phyloP scores from a whole-genome alignment of 2,797 vertebrate species.

The Anomalospiza imberbis region DNA sequence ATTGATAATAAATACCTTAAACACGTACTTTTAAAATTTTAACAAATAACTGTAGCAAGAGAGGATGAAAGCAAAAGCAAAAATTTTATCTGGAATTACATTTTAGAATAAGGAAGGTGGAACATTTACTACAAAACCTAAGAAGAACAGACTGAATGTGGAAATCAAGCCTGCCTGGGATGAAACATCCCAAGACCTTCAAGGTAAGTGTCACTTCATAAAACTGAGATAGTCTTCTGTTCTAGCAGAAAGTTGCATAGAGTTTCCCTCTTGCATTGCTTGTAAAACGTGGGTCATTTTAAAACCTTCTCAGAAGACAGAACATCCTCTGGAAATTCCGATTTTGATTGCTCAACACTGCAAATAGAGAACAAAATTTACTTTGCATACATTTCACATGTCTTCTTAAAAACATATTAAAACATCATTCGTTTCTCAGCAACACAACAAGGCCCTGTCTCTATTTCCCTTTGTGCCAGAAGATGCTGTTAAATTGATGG shows the following conservation, averaged over 20 bases:
- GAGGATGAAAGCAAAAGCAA: not conserved
- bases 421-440: not conserved
- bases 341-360: not conserved
- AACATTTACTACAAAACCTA: slow-evolving; percentile 12
- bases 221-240: not conserved
- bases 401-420: not conserved
- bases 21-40: not conserved
- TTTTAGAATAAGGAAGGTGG: slow-evolving; percentile 62
- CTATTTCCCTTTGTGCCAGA: not conserved
- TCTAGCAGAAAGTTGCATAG: not conserved
- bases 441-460: not conserved
- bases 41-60: not conserved
- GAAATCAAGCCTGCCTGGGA: slow-evolving; percentile 61
- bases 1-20: not conserved
- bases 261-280: not conserved
- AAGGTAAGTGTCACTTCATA: slow-evolving; percentile 68
- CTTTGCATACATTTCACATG: not conserved
- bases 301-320: not conserved
- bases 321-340: not conserved
- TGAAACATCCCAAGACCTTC: slow-evolving; percentile 49
- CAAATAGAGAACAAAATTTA: not conserved
- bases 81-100: not conserved
- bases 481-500: not conserved
- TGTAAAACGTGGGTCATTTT: not conserved
- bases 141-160: slow-evolving; percentile 59